Evolutionary conservation across 2,797 vertebrate genomes (phyloP), one percentile per base, ranked within the genome.

Genomic region (Thaleichthys pacificus): DNA sequence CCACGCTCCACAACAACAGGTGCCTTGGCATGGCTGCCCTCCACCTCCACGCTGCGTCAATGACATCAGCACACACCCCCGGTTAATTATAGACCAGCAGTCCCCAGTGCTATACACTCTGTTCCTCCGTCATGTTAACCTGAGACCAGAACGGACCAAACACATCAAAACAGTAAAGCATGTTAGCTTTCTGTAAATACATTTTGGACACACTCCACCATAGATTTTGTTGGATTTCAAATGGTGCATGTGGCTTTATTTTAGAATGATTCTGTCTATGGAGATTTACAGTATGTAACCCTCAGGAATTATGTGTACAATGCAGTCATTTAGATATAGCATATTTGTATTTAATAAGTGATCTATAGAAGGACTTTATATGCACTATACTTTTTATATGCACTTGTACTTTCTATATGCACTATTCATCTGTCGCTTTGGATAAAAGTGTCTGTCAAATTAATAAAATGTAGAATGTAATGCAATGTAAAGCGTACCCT

Each of bases 1-100:
- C 95, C 96, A 95, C 91, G 86, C 96, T 96, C 94, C 95, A 96
- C 95, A 97, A 99, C 97, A 99, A 99, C 97, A 99, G 97, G 97
- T 98, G 97, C 96, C 95, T 97, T 98, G 97, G 97, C 97, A 95
- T 91, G 92, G 95, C 94, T 94, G 93, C 92, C 94, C 87, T 96
- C 94, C 94, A 95, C 94, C 95, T 94, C 96, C 97, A 95, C 87
- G 97, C 97, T 97, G 97, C 90, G 97, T 95, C 93, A 95, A 96
- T 97, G 97, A 99, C 97, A 98, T 97, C 97, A 98, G 95, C 94
- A 95, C 95, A 94, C 94, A 96, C 94, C 95, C 94, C 90, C 91
- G 93, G 96, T 97, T 99, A 98, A 99, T 98, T 98, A 98, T 97
- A 97, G 97, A 96, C 94, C 95, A 95, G 93, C 90, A 91, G 90